phyloP scores from a whole-genome alignment of 2,113 vertebrate genomes.

The Ictalurus furcatus region DNA sequence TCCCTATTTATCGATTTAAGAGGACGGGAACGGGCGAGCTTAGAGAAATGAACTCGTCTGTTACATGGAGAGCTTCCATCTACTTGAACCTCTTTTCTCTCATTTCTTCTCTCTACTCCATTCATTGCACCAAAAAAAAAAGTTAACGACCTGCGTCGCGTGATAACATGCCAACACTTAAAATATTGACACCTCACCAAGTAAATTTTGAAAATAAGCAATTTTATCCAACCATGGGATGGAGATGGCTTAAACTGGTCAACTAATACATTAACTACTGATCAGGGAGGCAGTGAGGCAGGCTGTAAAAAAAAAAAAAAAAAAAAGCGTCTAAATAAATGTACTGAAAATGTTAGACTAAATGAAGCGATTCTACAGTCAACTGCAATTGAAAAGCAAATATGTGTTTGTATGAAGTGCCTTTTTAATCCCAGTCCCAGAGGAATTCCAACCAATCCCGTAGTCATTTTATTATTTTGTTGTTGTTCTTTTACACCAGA shows the following conservation, averaged over 20 bases:
- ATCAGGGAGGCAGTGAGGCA: background rate
- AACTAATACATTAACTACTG: background rate
- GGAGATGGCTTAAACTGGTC: background rate
- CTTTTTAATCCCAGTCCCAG: too few species aligned
- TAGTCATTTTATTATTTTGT: too few species aligned
- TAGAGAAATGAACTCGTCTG: background rate
- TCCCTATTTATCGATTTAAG: background rate
- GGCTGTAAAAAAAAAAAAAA: background rate
- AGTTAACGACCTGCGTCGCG: background rate
- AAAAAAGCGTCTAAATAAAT: too few species aligned
- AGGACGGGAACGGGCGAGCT: background rate
- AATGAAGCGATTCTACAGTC: too few species aligned
- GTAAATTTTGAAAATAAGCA: too few species aligned
- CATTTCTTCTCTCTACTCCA: background rate
- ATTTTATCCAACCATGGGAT: background rate
- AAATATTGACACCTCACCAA: background rate
- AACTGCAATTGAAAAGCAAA: too few species aligned
- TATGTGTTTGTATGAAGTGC: too few species aligned
- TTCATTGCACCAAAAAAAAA: background rate
- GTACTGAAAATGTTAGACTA: background rate
- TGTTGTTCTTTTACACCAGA: too few species aligned
- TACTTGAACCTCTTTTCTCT: background rate
- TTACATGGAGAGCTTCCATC: background rate
- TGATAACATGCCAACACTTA: background rate
- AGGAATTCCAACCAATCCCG: too few species aligned